Conservation (phyloP, 2,888 invertebrate genomes). For the Nymphalis polychloros region DNA sequence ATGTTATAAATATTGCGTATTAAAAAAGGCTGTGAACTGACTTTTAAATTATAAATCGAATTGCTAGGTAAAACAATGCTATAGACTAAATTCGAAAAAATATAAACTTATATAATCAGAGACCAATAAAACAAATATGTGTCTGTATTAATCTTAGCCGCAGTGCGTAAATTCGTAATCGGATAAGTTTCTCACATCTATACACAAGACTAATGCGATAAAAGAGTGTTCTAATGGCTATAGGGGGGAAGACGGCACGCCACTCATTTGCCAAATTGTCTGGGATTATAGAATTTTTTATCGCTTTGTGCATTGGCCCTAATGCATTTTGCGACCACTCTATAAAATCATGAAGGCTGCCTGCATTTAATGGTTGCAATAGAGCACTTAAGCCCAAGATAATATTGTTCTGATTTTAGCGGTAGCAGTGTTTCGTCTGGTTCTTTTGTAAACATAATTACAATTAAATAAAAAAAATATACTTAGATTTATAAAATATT, state of each 20-base stretch:
- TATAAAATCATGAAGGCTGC: slow-evolving; percentile 34
- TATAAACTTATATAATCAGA: too few species aligned
- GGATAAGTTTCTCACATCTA: slow-evolving; percentile 45
- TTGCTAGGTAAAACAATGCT: too few species aligned
- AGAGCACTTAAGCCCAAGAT: slow-evolving; percentile 13
- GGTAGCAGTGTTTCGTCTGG: not conserved
- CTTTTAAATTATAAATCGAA: too few species aligned
- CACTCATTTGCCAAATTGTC: slow-evolving; percentile 67
- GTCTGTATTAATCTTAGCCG: not conserved
- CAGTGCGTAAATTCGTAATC: not conserved
- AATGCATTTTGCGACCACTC: slow-evolving; percentile 40
- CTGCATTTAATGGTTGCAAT: slow-evolving; percentile 31
- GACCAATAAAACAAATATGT: too few species aligned
- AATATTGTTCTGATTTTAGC: too few species aligned
- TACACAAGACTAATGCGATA: slow-evolving; percentile 58
- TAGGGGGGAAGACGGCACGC: slow-evolving; percentile 40
- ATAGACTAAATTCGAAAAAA: too few species aligned
- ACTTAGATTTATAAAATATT: not conserved
- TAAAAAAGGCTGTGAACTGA: too few species aligned
- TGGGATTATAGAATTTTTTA: slow-evolving; percentile 57
- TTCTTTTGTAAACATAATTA: not conserved
- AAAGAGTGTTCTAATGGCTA: slow-evolving; percentile 58
- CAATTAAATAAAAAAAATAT: not conserved
- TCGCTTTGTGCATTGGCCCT: slow-evolving; percentile 42
- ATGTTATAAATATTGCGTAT: too few species aligned